phyloP scores from a whole-genome alignment of 2,113 vertebrate genomes.

The Sterna hirundo region DNA sequence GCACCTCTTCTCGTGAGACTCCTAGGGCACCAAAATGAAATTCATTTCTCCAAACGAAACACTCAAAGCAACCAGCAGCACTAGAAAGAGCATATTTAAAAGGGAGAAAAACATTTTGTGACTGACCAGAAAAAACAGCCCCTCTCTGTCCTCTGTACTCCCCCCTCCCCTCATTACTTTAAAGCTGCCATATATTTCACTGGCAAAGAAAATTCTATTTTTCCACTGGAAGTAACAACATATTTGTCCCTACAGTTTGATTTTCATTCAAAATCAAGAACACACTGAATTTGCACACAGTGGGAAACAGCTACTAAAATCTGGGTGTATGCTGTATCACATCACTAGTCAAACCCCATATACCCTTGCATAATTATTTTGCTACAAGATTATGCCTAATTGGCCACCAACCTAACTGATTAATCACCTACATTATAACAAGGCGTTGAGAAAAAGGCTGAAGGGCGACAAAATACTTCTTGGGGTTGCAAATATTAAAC shows the following conservation, averaged over 20 bases:
- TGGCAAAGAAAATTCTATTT: background rate
- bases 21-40: slow-evolving; percentile 28
- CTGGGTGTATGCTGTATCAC: slow-evolving; percentile 22
- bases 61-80: slow-evolving; percentile 13
- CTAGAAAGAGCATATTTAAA: background rate
- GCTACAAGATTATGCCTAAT: slow-evolving; percentile 70
- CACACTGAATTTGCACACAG: background rate
- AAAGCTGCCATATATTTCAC: background rate
- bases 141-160: background rate
- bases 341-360: slow-evolving; percentile 11
- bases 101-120: background rate
- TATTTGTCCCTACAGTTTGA: background rate
- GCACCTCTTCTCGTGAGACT: background rate
- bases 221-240: background rate
- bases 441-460: slow-evolving; percentile 26
- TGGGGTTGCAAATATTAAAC: background rate
- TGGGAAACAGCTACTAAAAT: slow-evolving; percentile 12
- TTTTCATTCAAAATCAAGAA: slow-evolving; percentile 26
- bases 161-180: background rate
- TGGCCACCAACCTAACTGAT: slow-evolving; percentile 71
- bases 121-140: background rate
- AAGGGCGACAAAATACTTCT: slow-evolving; percentile 23
- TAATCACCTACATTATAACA: slow-evolving; percentile 50
- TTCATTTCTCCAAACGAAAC: slow-evolving; percentile 19
- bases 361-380: slow-evolving; percentile 58